phyloP scores from a whole-genome alignment of 2,113 vertebrate genomes.

The Phrynosoma blainvillii region DNA sequence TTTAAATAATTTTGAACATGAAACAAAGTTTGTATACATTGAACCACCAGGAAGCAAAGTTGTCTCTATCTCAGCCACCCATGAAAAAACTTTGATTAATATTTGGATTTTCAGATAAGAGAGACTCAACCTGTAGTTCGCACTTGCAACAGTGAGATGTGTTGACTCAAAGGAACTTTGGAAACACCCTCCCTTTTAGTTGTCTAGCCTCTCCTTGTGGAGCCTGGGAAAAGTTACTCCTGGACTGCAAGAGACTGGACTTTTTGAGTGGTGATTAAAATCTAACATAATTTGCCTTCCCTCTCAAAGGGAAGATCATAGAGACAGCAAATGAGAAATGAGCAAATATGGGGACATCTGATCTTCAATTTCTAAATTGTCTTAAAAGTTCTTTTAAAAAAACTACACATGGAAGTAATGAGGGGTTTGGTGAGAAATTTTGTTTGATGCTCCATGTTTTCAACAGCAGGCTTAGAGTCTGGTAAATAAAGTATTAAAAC shows the following conservation, averaged over 20 bases:
- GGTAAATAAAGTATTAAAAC: neutral
- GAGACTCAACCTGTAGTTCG: neutral
- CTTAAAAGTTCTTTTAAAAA: rapidly evolving
- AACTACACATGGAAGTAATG: rapidly evolving
- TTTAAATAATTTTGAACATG: too few species aligned
- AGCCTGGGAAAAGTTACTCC: neutral
- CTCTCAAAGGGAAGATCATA: neutral
- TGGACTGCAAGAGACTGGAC: neutral
- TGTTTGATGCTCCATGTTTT: neutral
- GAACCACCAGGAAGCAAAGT: too few species aligned
- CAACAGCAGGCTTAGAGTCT: neutral
- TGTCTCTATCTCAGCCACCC: neutral
- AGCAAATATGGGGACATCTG: neutral
- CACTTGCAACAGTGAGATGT: neutral
- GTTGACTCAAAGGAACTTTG: neutral
- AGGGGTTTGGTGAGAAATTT: neutral
- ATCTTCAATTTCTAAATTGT: neutral
- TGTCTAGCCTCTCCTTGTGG: neutral
- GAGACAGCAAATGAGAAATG: neutral
- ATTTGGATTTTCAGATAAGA: too few species aligned
- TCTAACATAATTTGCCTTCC: rapidly evolving
- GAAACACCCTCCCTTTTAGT: neutral
- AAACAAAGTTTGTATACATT: too few species aligned
- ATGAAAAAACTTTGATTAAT: neutral
- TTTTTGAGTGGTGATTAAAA: neutral